Conservation (phyloP, 53 echinoderm and acorn worm species). For the Antedon mediterranea region DNA sequence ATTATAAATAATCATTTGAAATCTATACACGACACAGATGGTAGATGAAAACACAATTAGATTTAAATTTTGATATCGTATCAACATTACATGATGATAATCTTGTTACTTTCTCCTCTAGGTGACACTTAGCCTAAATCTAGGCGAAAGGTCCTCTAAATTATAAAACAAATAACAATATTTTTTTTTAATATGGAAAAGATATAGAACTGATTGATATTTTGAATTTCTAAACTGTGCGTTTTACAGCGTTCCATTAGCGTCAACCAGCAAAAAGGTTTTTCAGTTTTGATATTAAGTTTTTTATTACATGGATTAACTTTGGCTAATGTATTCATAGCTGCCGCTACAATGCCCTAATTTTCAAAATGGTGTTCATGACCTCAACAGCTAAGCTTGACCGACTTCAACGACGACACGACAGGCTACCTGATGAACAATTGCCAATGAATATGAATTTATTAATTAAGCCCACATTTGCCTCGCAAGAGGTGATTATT, state of each 20-base stretch:
- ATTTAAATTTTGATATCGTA: not conserved
- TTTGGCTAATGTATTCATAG: not conserved
- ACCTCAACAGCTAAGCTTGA: not conserved
- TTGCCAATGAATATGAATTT: not conserved
- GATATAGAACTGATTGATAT: not conserved
- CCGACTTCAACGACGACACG: not conserved
- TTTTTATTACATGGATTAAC: not conserved
- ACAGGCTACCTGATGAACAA: not conserved
- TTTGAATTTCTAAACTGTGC: not conserved
- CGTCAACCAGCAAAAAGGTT: not conserved
- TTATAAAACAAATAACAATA: not conserved
- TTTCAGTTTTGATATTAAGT: not conserved
- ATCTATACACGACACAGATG: not conserved
- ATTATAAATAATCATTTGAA: not conserved
- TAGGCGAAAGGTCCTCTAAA: not conserved
- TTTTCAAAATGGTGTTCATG: not conserved
- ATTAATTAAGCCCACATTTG: not conserved
- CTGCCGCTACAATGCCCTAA: not conserved
- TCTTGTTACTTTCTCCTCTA: not conserved
- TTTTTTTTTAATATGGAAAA: not conserved
- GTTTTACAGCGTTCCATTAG: not conserved
- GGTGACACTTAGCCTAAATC: not conserved
- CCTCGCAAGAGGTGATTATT: not conserved
- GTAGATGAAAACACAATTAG: not conserved
- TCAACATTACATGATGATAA: not conserved